A percentile compares a stretch with the other conserved stretches of the same genome.
Conservation (phyloP, 2,888 invertebrate species). For the Chalcosyrphus nemorum region DNA sequence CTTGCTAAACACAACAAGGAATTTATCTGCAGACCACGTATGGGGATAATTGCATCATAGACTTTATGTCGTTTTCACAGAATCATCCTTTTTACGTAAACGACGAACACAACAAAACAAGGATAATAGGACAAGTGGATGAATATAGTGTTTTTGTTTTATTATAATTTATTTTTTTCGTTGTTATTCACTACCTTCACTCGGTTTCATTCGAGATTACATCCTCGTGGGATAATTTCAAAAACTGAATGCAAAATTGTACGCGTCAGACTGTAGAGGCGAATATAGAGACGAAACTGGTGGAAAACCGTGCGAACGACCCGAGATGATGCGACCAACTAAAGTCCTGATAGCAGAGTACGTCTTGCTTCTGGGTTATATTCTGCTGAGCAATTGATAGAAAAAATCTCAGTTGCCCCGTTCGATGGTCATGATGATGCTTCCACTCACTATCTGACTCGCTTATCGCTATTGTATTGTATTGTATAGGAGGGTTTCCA, state of each 20-base stretch:
- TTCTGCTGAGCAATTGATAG: constrained; percentile 59
- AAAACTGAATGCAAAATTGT: constrained; percentile 34
- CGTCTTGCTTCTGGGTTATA: constrained; percentile 26
- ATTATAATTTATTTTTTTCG: neutral
- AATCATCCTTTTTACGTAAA: constrained; percentile 54
- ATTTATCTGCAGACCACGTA: constrained; percentile 70
- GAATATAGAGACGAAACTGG: constrained; percentile 33
- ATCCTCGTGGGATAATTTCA: constrained; percentile 21
- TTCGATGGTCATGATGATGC: constrained; percentile 46
- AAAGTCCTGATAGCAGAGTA: constrained; percentile 62
- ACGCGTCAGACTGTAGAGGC: constrained; percentile 29
- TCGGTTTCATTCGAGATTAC: constrained; percentile 37
- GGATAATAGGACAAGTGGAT: constrained; percentile 45
- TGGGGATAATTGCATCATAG: constrained; percentile 64
- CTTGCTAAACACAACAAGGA: neutral
- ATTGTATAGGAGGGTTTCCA: constrained; percentile 29
- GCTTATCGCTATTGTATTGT: constrained; percentile 57
- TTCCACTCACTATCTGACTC: constrained; percentile 56
- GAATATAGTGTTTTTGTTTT: constrained; percentile 1
- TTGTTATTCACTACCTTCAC: constrained; percentile 34
- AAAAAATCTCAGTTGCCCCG: constrained; percentile 56
- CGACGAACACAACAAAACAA: constrained; percentile 20
- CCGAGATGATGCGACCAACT: constrained; percentile 73
- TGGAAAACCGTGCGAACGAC: constrained; percentile 69
- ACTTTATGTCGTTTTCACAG: constrained; percentile 52